These are phyloP conservation scores for Caenorhabditis auriculariae DNA, from an alignment of 2,888 invertebrate genomes.

Conservation along the genomic window DNA sequence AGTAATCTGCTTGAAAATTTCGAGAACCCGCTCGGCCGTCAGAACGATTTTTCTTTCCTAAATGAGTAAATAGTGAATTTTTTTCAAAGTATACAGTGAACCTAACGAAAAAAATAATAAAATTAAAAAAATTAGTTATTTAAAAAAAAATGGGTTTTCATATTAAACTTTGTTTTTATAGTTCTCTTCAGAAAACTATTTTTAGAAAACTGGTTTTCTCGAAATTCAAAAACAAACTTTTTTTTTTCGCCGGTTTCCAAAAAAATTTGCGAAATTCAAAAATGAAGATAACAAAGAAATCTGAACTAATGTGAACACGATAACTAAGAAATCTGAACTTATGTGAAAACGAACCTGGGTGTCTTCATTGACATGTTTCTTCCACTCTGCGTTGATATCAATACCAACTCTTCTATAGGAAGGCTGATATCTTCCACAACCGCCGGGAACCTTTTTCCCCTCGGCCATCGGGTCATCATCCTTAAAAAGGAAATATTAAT, in stretches of 20 bases:
- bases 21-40: constrained; percentile 93
- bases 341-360: constrained; percentile 72
- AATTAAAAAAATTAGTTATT: too few relatives aligned
- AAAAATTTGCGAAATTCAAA: too few relatives aligned
- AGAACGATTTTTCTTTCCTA: constrained; percentile 85
- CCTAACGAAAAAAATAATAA: background rate
- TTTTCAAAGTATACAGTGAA: background rate
- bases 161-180: too few relatives aligned
- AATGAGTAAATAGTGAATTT: too few relatives aligned
- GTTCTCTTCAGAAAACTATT: too few relatives aligned
- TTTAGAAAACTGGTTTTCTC: too few relatives aligned
- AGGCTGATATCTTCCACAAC: constrained; percentile 97
- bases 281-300: too few relatives aligned
- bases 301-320: too few relatives aligned
- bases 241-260: too few relatives aligned
- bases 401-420: constrained; percentile 84
- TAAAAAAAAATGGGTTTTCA: too few relatives aligned
- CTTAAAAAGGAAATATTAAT: constrained; percentile 17
- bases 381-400: constrained; percentile 96
- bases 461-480: constrained; percentile 36
- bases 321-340: background rate
- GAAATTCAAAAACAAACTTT: too few relatives aligned
- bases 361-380: constrained; percentile 90
- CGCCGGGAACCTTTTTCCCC: constrained; percentile 73
- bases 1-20: constrained; percentile 87